A percentile compares a stretch with the other conserved stretches of the same genome.
phyloP scores from a whole-genome alignment of 2,888 invertebrate species.

The Scaptomyza parva region DNA sequence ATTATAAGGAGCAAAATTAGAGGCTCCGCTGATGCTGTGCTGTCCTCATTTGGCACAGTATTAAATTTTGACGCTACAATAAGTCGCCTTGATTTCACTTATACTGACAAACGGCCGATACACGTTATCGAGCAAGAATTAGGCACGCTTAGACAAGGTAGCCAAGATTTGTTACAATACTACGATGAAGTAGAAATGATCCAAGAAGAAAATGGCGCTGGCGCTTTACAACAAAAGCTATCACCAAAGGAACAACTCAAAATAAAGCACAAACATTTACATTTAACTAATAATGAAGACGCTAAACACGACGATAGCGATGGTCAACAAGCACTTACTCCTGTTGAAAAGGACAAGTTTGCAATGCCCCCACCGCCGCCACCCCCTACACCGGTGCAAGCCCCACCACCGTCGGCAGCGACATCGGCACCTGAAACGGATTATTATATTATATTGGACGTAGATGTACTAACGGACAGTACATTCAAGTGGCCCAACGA shows the following conservation, averaged over 20 bases:
- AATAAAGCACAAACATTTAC: conserved; percentile 39
- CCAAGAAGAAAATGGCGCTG: conserved; percentile 80
- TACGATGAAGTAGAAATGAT: conserved; percentile 47
- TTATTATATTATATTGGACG: too few species aligned
- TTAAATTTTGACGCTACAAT: too few species aligned
- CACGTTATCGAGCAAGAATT: too few species aligned
- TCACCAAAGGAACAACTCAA: conserved; percentile 47
- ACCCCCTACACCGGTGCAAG: conserved; percentile 75
- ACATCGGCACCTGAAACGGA: conserved; percentile 42
- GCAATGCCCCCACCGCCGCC: conserved; percentile 77
- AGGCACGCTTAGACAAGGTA: too few species aligned
- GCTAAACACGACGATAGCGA: conserved; percentile 29
- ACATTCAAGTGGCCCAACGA: too few species aligned
- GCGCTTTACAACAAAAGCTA: conserved; percentile 62
- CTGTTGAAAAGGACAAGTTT: conserved; percentile 41
- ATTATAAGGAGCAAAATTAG: too few species aligned
- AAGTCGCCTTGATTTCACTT: too few species aligned
- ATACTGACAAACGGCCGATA: too few species aligned
- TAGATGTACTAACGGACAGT: too few species aligned
- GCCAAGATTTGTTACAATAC: too few species aligned
- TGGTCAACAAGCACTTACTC: conserved; percentile 46
- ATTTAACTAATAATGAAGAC: conserved; percentile 31
- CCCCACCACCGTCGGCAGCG: conserved; percentile 25
- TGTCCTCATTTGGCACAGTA: too few species aligned
- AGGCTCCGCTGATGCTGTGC: too few species aligned